These are phyloP conservation scores for Hoplodrina ambigua DNA, from an alignment of 2,888 invertebrate species.

Conservation along the genomic window DNA sequence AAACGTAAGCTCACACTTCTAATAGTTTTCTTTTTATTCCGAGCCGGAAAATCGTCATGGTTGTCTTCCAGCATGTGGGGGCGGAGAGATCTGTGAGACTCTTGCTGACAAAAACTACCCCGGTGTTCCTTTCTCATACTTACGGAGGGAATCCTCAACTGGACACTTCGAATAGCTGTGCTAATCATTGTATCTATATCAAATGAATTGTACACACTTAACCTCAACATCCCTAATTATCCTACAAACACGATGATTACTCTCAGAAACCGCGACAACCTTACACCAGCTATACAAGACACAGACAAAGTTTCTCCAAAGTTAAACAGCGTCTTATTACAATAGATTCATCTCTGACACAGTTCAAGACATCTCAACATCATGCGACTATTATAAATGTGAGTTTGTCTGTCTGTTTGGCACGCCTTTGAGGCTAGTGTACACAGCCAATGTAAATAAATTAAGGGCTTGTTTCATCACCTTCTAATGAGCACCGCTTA, in stretches of 20 bases:
- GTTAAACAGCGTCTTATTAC: slow-evolving; percentile 49
- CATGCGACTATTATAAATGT: slow-evolving; percentile 29
- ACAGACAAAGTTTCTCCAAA: slow-evolving; percentile 19
- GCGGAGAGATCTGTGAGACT: too few relatives aligned
- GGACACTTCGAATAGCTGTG: too few relatives aligned
- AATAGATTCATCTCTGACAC: slow-evolving; percentile 49
- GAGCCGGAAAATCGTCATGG: too few relatives aligned
- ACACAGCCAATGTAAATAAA: not conserved
- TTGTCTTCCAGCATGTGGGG: too few relatives aligned
- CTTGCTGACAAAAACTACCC: too few relatives aligned
- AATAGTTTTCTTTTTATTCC: too few relatives aligned
- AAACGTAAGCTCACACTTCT: too few relatives aligned
- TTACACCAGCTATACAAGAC: not conserved
- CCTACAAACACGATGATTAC: slow-evolving; percentile 8
- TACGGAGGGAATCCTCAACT: too few relatives aligned
- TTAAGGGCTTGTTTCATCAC: not conserved
- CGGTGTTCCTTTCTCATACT: too few relatives aligned
- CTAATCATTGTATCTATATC: too few relatives aligned
- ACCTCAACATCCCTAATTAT: slow-evolving; percentile 12
- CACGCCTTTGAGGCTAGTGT: not conserved
- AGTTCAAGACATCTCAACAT: slow-evolving; percentile 43
- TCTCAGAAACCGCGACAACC: not conserved
- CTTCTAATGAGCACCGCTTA: too few relatives aligned
- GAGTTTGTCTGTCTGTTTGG: slow-evolving; percentile 34
- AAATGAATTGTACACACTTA: too few relatives aligned